A percentile compares a stretch with the other conserved stretches of the same genome.
phyloP scores from a whole-genome alignment of 1,140 invertebrate genomes.

The Hyles euphorbiae region DNA sequence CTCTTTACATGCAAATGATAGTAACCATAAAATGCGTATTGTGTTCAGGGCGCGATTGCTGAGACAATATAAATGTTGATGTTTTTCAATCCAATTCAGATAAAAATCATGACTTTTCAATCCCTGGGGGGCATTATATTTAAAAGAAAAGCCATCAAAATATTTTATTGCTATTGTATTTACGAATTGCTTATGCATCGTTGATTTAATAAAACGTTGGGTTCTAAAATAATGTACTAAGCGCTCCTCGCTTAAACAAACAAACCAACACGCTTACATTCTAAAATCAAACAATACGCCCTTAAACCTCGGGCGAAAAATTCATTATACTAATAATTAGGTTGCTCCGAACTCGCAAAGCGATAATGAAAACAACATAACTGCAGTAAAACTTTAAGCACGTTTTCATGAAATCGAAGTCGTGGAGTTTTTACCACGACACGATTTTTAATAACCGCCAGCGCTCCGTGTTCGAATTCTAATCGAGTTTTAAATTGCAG shows the following conservation, averaged over 20 bases:
- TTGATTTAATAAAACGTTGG: too few relatives aligned
- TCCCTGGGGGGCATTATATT: not conserved
- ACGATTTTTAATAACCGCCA: conserved; percentile 58
- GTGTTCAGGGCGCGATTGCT: conserved; percentile 21
- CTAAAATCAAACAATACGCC: not conserved
- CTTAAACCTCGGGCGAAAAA: not conserved
- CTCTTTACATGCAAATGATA: conserved; percentile 53
- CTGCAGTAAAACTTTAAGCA: conserved; percentile 26
- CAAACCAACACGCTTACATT: not conserved
- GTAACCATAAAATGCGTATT: conserved; percentile 22
- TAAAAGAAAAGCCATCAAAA: not conserved
- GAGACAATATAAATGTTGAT: conserved; percentile 25
- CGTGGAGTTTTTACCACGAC: conserved; percentile 23
- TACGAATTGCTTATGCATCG: too few relatives aligned
- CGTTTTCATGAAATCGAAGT: conserved; percentile 24
- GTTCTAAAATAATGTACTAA: not conserved
- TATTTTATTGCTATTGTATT: not conserved
- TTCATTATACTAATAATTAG: conserved; percentile 14
- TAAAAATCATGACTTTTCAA: too few relatives aligned
- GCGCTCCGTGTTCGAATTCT: conserved; percentile 63
- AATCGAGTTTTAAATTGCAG: conserved; percentile 74
- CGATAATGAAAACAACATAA: conserved; percentile 21
- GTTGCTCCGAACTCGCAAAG: conserved; percentile 13
- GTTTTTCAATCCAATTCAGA: conserved; percentile 12
- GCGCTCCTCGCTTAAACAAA: not conserved